These are phyloP conservation scores for Asbolus verrucosus DNA, from an alignment of 1,140 invertebrate genomes.

Conservation along the genomic window DNA sequence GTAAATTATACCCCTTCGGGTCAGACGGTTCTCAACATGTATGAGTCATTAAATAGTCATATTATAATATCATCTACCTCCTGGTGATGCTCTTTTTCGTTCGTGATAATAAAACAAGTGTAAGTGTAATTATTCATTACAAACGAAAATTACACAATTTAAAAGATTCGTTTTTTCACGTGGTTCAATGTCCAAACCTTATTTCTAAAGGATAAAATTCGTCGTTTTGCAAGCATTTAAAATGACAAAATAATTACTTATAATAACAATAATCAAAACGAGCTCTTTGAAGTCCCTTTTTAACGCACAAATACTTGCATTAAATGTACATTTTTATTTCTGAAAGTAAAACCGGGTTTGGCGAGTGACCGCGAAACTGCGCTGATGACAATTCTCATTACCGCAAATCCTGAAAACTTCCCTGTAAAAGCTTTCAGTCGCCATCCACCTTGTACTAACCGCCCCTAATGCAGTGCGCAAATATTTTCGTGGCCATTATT, in stretches of 20 bases:
- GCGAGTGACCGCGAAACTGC: background rate
- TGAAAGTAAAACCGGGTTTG: background rate
- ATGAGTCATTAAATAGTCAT: background rate
- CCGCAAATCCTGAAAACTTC: slow-evolving; percentile 15
- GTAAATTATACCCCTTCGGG: background rate
- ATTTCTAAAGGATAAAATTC: no score
- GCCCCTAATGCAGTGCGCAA: slow-evolving; percentile 1
- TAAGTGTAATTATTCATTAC: no score
- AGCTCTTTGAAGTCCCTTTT: no score
- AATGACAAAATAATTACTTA: no score
- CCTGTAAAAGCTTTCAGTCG: slow-evolving; percentile 12
- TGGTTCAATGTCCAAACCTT: no score
- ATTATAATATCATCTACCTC: no score
- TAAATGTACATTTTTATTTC: slow-evolving; percentile 10
- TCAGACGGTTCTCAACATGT: background rate
- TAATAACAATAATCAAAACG: no score
- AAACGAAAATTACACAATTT: no score
- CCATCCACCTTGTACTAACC: slow-evolving; percentile 7
- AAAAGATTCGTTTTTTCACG: no score
- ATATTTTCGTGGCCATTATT: background rate
- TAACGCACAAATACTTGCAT: slow-evolving; percentile 11
- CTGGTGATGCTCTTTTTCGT: no score
- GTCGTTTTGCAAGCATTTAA: no score
- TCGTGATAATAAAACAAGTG: no score
- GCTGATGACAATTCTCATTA: slow-evolving; percentile 11